phyloP scores from a whole-genome alignment of 37 sponge, comb jelly and placozoan genomes.

The Hexactinellida sp. region DNA sequence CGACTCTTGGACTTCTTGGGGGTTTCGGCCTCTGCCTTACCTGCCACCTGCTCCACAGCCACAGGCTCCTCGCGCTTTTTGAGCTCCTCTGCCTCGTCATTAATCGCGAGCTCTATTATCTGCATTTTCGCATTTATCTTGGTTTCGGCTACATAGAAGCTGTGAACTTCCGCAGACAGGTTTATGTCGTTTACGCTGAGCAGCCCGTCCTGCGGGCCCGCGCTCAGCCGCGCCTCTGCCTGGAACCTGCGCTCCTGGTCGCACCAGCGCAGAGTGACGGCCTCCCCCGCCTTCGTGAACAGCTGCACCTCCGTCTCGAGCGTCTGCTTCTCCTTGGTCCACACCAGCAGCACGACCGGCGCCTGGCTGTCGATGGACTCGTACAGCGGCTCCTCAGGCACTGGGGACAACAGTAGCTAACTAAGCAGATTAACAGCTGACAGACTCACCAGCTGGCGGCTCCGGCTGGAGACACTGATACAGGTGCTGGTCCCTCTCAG shows the following conservation, averaged over 20 bases:
- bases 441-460: background rate
- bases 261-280: background rate
- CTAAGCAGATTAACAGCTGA: too few relatives aligned
- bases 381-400: background rate
- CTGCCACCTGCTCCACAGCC: background rate
- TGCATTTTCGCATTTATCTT: background rate
- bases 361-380: background rate
- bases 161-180: background rate
- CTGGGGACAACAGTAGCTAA: too few relatives aligned
- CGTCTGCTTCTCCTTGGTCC: background rate
- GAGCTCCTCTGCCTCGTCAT: background rate
- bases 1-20: background rate
- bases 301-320: background rate
- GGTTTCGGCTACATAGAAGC: background rate
- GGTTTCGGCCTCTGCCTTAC: background rate
- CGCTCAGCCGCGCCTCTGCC: background rate
- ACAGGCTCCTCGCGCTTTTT: background rate
- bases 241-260: background rate
- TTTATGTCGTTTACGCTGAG: background rate
- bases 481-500: background rate
- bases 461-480: background rate
- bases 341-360: background rate
- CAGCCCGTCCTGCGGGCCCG: background rate
- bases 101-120: background rate
- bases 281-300: background rate